Evolutionary conservation across 1,140 invertebrate species (phyloP), one percentile per base, ranked within the genome.

Genomic region (Aricia agestis): DNA sequence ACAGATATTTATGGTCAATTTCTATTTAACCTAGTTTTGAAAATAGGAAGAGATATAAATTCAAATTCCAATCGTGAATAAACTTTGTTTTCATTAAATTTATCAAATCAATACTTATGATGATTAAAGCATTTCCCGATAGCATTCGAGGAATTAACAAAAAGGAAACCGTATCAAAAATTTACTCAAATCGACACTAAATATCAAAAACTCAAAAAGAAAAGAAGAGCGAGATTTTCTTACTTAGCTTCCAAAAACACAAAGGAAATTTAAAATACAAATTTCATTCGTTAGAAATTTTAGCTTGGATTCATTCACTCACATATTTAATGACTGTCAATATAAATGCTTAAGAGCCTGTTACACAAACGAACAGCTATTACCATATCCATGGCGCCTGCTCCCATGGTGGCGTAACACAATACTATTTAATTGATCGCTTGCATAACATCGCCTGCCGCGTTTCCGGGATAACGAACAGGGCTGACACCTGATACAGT

Each of bases 361-460:
- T 13, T 25, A 67, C 67, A 72, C 31, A 32, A 67, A 58, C 31
- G 13, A 68, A 59, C 19, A 52, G 36, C 58, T 70, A 74, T 45
- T 71, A 71, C 66, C 74, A 73, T 71, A 73, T 68, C 67, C 58
- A 66, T 61, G 72, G 61, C 74, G 71, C 73, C 73, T 69, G 71
- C 61, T 42, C 72, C 73, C 75, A 72, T 74, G 68, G 73, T 83
- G 77, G 68, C 80, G 85, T 85, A 89, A 89, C 76, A 87, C 85
- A 87, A 90, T 87, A 79, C 78, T 73, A 77, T 75, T 84, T 91
- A 89, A 89, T 91, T 85, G 83, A 89, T 87, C 80, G 79, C 83
- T 91, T 91, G 84, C 89, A 85, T 88, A 91, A 91, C 80, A 78
- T 82, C 82, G 78, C 75, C 41, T 73, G 83, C 78, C 86, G 79